Evolutionary conservation across 2,113 vertebrate species (phyloP).

Genomic region (Rhynchopsitta pachyrhyncha): DNA sequence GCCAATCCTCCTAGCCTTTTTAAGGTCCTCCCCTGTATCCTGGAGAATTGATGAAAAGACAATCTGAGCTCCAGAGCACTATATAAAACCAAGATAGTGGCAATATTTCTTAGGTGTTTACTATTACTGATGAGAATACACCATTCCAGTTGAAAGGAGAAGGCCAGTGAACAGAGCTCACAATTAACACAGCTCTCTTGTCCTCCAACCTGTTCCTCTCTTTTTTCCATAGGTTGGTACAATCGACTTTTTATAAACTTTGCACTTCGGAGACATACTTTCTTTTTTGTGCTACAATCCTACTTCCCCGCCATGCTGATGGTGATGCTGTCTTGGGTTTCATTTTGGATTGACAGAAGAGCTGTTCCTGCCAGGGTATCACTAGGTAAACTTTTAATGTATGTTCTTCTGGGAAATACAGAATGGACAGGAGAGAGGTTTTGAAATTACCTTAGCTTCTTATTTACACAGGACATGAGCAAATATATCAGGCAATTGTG

Average conservation of each 20-base stretch:
- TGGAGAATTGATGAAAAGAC: no score
- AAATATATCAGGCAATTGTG: not conserved
- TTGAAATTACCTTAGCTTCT: not conserved
- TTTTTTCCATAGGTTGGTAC: constrained; percentile 84
- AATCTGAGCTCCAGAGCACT: not conserved
- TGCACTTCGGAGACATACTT: constrained; percentile 89
- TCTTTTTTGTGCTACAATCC: constrained; percentile 95
- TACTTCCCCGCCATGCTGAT: constrained; percentile 94
- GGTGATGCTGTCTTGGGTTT: constrained; percentile 94
- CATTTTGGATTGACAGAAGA: constrained; percentile 92
- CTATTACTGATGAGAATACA: not conserved
- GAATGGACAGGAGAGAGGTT: not conserved
- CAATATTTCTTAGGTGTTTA: not conserved
- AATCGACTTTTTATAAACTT: constrained; percentile 93
- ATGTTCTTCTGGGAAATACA: not conserved
- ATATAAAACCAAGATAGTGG: not conserved
- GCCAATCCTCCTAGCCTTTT: no score
- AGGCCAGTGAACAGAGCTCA: not conserved
- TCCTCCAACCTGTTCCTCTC: not conserved
- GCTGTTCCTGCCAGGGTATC: constrained; percentile 91
- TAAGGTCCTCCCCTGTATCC: no score
- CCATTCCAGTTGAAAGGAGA: not conserved
- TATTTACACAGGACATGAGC: not conserved
- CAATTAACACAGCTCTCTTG: not conserved
- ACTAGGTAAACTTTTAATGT: constrained; percentile 77